Evolutionary conservation across 2,888 invertebrate genomes (phyloP).

Genomic region (Hypolimnas misippus): DNA sequence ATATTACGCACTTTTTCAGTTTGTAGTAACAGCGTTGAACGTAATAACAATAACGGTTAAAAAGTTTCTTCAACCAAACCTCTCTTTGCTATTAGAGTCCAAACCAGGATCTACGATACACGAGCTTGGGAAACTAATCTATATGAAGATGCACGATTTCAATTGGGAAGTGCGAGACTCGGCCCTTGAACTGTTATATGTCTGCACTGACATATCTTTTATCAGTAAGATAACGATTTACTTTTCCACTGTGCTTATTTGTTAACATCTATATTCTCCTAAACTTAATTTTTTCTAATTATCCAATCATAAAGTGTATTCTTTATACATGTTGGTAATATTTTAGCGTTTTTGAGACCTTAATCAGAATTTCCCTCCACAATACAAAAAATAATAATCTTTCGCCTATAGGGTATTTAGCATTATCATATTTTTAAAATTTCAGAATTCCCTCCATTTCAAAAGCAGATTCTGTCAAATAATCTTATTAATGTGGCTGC

Average conservation of each 20-base stretch:
- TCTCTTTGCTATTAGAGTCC: constrained; percentile 88
- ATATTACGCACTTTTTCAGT: constrained; percentile 78
- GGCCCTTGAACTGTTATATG: constrained; percentile 88
- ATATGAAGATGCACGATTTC: constrained; percentile 87
- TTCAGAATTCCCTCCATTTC: constrained; percentile 91
- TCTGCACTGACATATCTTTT: constrained; percentile 87
- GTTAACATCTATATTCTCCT: not conserved
- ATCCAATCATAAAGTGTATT: not conserved
- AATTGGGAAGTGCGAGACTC: constrained; percentile 93
- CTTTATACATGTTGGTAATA: no score
- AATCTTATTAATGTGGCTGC: constrained; percentile 86
- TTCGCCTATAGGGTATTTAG: no score
- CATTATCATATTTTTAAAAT: no score
- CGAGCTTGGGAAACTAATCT: constrained; percentile 87
- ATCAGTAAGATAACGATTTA: constrained; percentile 83
- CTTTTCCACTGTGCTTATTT: not conserved
- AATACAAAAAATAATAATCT: no score
- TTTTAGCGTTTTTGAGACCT: no score
- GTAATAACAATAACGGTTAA: constrained; percentile 87
- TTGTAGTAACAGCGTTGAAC: constrained; percentile 88
- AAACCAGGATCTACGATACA: constrained; percentile 86
- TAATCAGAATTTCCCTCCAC: no score
- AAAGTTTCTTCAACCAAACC: constrained; percentile 90
- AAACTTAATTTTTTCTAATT: not conserved
- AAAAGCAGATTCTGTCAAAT: constrained; percentile 86